Evolutionary conservation across 2,888 invertebrate genomes (phyloP).

Genomic region (Drosophila melanosoma): DNA sequence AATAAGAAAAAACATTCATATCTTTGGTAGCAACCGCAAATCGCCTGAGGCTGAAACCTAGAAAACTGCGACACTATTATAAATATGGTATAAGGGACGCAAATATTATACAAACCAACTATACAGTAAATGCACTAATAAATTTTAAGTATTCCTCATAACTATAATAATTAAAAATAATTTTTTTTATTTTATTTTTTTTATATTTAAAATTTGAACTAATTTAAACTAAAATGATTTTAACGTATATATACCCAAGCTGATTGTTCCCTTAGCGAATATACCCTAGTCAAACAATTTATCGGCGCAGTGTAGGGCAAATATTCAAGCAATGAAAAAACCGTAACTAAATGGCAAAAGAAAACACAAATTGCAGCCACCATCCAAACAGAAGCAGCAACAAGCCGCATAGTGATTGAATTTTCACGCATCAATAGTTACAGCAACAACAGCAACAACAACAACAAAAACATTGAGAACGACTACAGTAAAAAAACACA

Average conservation of each 20-base stretch:
- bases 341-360: slow-evolving; percentile 64
- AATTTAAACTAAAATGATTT: not conserved
- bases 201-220: not conserved
- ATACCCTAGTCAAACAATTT: not conserved
- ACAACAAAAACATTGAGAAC: slow-evolving; percentile 13
- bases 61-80: slow-evolving; percentile 66
- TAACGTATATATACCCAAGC: not conserved
- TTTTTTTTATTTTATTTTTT: not conserved
- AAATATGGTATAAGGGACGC: slow-evolving; percentile 47
- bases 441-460: slow-evolving; percentile 23
- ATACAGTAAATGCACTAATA: slow-evolving; percentile 16
- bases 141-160: not conserved
- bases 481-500: slow-evolving; percentile 17
- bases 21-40: slow-evolving; percentile 44
- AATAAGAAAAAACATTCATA: slow-evolving; percentile 69
- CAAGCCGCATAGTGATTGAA: slow-evolving; percentile 67
- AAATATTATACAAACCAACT: slow-evolving; percentile 4
- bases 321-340: slow-evolving; percentile 60
- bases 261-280: not conserved
- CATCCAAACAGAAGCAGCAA: slow-evolving; percentile 33
- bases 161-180: not conserved
- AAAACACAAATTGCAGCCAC: slow-evolving; percentile 65
- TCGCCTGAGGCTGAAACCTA: slow-evolving; percentile 37
- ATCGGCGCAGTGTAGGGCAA: slow-evolving; percentile 36
- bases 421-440: slow-evolving; percentile 71